Base-by-base conservation (phyloP, 2,797 vertebrate species). In the Aldrovandia affinis region DNA sequence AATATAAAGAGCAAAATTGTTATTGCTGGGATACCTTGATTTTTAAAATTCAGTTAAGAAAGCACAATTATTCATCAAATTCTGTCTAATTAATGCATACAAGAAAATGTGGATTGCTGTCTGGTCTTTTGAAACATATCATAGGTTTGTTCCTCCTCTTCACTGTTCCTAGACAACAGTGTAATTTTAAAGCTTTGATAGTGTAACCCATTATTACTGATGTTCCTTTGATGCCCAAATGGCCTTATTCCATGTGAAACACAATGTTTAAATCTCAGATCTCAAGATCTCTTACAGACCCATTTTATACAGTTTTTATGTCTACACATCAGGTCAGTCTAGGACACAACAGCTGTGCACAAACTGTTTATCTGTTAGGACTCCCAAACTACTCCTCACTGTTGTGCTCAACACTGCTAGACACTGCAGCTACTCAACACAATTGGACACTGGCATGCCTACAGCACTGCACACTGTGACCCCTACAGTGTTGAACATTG, bases 81-180 rank as follows among this genome's bases (percentile, higher is more conserved):
- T 54, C 44, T 52, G 42, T 78, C 77, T 30, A 78, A 30, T 54
- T 79, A 79, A 79, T 79, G 52, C n/a, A 59, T 39, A 57, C 33
- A 61, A 15, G 15, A 22, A 22, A 22, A 6, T 2, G 22, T 75
- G 7, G 1, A 75, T 9, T 75, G 39, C 15, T 44, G 39, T 22
- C 18, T n/a, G 14, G 70, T 5, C 2, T 6, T 42, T 8, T 2
- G 36, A 20, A 68, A 30, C 63, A 33, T 28, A 68, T 68, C n/a
- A 30, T 18, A 68, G 63, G 12, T 12, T 36, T 68, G 63, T 30
- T 30, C 28, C 28, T 68, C 9, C n/a, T n/a, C 59, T 10, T 36
- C 63, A 68, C 8, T 28, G 63, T 28, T 68, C 2, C 15, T 30
- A 30, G 30, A 18, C 63, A 15, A 10, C 63, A 14, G 28, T 68